Evolutionary conservation across 2,113 vertebrate species (phyloP), one percentile per base, ranked within the genome.

Genomic region (Nyctibius bracteatus): DNA sequence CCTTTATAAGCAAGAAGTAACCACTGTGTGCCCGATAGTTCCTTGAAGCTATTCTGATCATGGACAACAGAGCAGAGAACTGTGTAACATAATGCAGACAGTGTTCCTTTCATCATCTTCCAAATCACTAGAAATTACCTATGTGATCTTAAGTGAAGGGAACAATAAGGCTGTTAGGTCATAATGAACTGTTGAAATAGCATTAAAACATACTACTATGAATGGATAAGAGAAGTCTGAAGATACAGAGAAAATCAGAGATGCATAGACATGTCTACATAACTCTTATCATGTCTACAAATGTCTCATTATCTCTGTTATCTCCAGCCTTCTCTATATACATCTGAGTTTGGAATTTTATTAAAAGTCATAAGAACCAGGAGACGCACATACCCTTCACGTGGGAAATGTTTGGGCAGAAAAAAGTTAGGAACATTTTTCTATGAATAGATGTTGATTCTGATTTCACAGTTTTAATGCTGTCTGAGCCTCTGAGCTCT

Each of bases 1-100:
- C 52, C 58, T 86, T 81, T 74, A 39, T 62, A 92, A 95, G 51
- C 68, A 80, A 96, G 94, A 96, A 81, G 54, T 89, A 94, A 82
- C 55, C 51, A 44, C 78, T 95, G 71, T 54, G 35, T 80, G 59
- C 30, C 74, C 58, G 21, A n/a, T 24, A 49, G 31, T 24, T 86
- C 65, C 90, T 77, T 73, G 44, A 68, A 96, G 41, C 22, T 86
- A 16, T 52, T 93, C 46, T 49, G 82, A 27, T 54, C 31, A 21
- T 30, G 28, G 31, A 17, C 43, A 86, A 23, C 1, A 79, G 52
- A 85, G 27, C 31, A 46, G 37, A 90, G 51, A 66, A 44, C 14
- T 33, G 17, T 13, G 9, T 65, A 94, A 49, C 30, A 33, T 30
- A 63, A 14, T 8, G 23, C 9, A 33, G 57, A 46, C 22, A 46